Evolutionary conservation across 2,797 vertebrate genomes (phyloP).

Genomic region (Crocidura indochinensis): DNA sequence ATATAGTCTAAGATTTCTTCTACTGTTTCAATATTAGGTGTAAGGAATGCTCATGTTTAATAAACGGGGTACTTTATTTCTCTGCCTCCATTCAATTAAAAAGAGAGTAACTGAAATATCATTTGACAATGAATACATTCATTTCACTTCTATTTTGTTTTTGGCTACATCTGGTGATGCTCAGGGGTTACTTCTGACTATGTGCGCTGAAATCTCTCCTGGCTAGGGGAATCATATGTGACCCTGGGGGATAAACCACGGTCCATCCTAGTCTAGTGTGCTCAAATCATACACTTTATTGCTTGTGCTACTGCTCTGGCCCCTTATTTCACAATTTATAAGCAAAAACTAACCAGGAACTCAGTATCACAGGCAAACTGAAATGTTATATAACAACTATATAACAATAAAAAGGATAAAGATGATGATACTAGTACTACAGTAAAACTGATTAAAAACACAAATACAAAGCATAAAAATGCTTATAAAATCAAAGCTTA

Average conservation of each 20-base stretch:
- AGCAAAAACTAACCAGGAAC: neutral
- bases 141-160: neutral
- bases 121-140: neutral
- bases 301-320: no score
- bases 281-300: no score
- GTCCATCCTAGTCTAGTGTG: no score
- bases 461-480: no score
- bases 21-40: neutral
- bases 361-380: conserved; percentile 20
- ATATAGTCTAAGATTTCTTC: neutral
- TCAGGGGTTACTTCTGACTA: no score
- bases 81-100: neutral
- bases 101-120: conserved; percentile 27
- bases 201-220: no score
- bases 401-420: neutral
- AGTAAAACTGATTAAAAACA: neutral
- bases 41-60: conserved; percentile 17
- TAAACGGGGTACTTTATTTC: conserved; percentile 23
- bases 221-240: no score
- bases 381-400: conserved; percentile 15
- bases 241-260: no score
- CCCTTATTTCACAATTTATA: no score
- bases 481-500: no score
- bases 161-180: no score
- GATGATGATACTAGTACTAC: neutral